These are phyloP conservation scores for Eristalis intricaria DNA, from an alignment of 2,888 invertebrate genomes.

Conservation along the genomic window DNA sequence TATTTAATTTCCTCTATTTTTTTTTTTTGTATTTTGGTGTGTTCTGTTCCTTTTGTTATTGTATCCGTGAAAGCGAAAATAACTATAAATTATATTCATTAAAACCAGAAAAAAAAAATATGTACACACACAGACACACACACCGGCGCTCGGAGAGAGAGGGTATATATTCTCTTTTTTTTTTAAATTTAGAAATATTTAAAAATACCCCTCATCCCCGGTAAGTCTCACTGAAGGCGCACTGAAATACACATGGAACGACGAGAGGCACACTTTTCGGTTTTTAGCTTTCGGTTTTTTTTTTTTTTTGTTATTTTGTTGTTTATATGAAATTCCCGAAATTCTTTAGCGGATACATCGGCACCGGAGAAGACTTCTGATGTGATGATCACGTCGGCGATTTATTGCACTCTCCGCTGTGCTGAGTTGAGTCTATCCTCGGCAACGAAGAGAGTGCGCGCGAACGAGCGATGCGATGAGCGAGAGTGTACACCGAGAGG, in stretches of 20 bases:
- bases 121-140: neutral
- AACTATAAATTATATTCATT: slow-evolving; percentile 61
- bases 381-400: slow-evolving; percentile 1
- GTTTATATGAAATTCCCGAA: slow-evolving; percentile 48
- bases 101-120: slow-evolving; percentile 13
- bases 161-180: slow-evolving; percentile 26
- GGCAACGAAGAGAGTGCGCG: neutral
- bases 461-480: neutral
- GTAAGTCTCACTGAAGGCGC: neutral
- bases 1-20: slow-evolving; percentile 39
- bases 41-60: slow-evolving; percentile 41
- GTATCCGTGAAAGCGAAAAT: slow-evolving; percentile 57
- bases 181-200: slow-evolving; percentile 46
- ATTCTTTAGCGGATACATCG: slow-evolving; percentile 42
- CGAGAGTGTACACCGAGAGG: neutral
- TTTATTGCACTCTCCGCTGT: neutral
- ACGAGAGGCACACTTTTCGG: slow-evolving; percentile 46
- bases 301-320: slow-evolving; percentile 11
- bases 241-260: slow-evolving; percentile 33
- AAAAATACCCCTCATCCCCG: slow-evolving; percentile 36
- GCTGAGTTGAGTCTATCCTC: neutral
- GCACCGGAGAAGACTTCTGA: neutral
- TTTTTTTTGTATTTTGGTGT: slow-evolving; percentile 20
- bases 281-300: slow-evolving; percentile 14
- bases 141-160: neutral